phyloP scores from a whole-genome alignment of 1,140 invertebrate species.

The Carposina sasakii region DNA sequence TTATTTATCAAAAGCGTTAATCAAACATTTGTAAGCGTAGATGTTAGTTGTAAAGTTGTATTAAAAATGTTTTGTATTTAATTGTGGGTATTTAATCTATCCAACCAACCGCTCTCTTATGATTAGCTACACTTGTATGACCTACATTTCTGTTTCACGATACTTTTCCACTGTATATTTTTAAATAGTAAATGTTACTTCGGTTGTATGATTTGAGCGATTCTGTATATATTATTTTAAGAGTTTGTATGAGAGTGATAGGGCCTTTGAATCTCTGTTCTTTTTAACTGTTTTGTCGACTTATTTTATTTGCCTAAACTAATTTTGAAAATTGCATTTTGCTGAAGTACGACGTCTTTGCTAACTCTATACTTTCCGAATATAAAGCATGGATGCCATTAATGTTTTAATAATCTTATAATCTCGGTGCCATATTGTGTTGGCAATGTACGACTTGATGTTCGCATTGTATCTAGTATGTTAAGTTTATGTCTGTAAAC shows the following conservation, averaged over 20 bases:
- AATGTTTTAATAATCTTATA: constrained; percentile 50
- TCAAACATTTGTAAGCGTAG: constrained; percentile 66
- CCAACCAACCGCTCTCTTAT: constrained; percentile 66
- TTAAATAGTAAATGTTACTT: constrained; percentile 45
- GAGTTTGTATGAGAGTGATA: constrained; percentile 65
- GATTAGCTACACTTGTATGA: constrained; percentile 55
- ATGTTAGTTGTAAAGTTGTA: constrained; percentile 70
- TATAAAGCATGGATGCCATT: constrained; percentile 39
- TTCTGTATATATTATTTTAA: constrained; percentile 71
- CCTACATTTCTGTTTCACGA: too few species aligned
- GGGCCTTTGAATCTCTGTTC: constrained; percentile 65
- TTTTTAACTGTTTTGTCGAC: constrained; percentile 35
- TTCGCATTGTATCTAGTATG: constrained; percentile 55
- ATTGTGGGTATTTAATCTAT: constrained; percentile 65
- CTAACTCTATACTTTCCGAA: not conserved
- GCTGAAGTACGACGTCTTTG: too few species aligned
- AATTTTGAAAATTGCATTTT: too few species aligned
- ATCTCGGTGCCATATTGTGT: constrained; percentile 68
- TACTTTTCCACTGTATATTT: too few species aligned
- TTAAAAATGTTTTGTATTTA: constrained; percentile 70
- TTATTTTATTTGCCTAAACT: too few species aligned
- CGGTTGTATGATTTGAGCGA: constrained; percentile 63
- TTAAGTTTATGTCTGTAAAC: constrained; percentile 64
- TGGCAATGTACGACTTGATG: constrained; percentile 59
- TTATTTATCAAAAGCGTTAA: constrained; percentile 69